These are phyloP conservation scores for Chloropsis hardwickii DNA, from an alignment of 2,113 vertebrate species.

Conservation along the genomic window DNA sequence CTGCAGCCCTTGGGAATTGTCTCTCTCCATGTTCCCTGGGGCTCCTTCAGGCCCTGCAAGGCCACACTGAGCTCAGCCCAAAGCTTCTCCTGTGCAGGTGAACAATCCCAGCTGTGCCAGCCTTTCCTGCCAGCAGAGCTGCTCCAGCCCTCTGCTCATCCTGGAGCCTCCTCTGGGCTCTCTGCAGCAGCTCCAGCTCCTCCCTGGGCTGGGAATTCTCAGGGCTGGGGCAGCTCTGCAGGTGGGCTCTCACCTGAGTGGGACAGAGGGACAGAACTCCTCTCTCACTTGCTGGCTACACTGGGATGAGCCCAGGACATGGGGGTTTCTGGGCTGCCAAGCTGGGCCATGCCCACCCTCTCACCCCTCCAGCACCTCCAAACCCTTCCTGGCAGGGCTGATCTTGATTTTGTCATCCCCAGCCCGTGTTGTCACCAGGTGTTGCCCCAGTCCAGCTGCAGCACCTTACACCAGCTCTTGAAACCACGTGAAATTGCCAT, in stretches of 20 bases:
- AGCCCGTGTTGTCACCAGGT: accelerated
- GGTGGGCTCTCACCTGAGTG: background rate
- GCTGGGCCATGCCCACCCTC: background rate
- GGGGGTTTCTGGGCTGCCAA: background rate
- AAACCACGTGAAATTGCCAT: accelerated
- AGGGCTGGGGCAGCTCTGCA: background rate
- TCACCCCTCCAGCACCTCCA: background rate
- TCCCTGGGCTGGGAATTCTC: background rate
- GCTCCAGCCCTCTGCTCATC: background rate
- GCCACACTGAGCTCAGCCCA: background rate
- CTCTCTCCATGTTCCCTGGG: background rate
- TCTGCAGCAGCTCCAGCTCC: background rate
- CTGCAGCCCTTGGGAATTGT: background rate
- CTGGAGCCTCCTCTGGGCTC: background rate
- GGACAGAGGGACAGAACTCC: accelerated
- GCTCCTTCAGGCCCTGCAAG: background rate
- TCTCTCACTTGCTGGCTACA: background rate
- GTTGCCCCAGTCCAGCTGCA: background rate
- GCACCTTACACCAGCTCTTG: background rate
- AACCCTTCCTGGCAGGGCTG: no score
- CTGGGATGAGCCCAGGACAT: background rate
- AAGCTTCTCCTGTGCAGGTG: background rate
- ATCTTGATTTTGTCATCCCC: background rate
- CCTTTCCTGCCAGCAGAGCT: background rate
- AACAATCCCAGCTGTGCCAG: background rate